Conservation (phyloP, 2,888 invertebrate species). For the Globia sparganii region DNA sequence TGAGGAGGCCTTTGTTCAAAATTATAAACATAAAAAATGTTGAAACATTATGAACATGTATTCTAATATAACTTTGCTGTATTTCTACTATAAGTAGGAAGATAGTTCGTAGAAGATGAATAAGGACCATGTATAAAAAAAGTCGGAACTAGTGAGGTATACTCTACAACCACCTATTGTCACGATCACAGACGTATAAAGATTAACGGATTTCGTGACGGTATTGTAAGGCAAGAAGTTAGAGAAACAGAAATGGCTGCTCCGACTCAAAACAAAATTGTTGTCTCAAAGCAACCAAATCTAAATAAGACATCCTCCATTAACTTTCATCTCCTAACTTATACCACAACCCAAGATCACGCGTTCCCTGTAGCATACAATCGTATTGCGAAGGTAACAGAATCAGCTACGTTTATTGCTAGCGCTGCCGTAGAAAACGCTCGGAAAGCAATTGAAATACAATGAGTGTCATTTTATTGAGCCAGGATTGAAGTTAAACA, state of each 20-base stretch:
- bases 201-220: not conserved
- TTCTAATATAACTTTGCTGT: too few species aligned
- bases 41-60: too few species aligned
- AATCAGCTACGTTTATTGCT: conserved; percentile 72
- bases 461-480: conserved; percentile 70
- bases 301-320: not conserved
- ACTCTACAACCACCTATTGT: not conserved
- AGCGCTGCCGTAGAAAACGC: conserved; percentile 64
- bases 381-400: conserved; percentile 70
- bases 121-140: not conserved
- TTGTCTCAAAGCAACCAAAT: not conserved
- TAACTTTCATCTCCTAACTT: conserved; percentile 25
- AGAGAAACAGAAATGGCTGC: not conserved
- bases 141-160: not conserved
- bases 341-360: conserved; percentile 38
- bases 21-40: too few species aligned
- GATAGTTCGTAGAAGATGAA: too few species aligned
- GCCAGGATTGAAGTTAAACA: conserved; percentile 46
- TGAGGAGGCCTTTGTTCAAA: too few species aligned
- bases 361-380: conserved; percentile 50
- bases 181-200: not conserved
- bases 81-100: too few species aligned
- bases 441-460: conserved; percentile 70
- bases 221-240: not conserved
- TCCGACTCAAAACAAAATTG: not conserved